Conservation (phyloP, 1,140 invertebrate genomes). For the Aphis gossypii region DNA sequence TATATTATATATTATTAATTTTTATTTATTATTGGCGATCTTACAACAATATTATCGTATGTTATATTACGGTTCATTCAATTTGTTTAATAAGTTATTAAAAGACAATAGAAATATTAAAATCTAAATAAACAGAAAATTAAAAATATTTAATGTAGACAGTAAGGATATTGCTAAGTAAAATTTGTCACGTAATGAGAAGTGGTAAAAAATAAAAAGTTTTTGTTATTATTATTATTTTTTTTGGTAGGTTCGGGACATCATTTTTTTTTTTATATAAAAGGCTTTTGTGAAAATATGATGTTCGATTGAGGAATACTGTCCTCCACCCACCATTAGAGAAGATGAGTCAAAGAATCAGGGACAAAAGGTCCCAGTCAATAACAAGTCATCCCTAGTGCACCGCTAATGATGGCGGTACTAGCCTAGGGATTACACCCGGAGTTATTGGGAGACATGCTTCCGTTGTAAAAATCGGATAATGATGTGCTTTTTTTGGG, state of each 20-base stretch:
- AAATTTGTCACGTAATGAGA: not conserved
- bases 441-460: conserved; percentile 41
- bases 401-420: conserved; percentile 15
- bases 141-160: not conserved
- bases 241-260: not conserved
- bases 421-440: conserved; percentile 30
- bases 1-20: not conserved
- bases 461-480: conserved; percentile 43
- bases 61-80: not conserved
- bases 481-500: conserved; percentile 38
- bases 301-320: conserved; percentile 15
- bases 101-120: not conserved
- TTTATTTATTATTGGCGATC: not conserved
- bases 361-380: conserved; percentile 26
- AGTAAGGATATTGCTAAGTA: not conserved
- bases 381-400: conserved; percentile 47
- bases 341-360: no score
- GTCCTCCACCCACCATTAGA: not conserved
- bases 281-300: conserved; percentile 31
- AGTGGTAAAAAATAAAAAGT: not conserved
- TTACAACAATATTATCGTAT: not conserved
- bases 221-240: not conserved
- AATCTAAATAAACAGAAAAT: not conserved
- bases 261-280: not conserved
- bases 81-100: not conserved